Conservation (phyloP, 2,888 invertebrate species). For the Agrotis ipsilon region DNA sequence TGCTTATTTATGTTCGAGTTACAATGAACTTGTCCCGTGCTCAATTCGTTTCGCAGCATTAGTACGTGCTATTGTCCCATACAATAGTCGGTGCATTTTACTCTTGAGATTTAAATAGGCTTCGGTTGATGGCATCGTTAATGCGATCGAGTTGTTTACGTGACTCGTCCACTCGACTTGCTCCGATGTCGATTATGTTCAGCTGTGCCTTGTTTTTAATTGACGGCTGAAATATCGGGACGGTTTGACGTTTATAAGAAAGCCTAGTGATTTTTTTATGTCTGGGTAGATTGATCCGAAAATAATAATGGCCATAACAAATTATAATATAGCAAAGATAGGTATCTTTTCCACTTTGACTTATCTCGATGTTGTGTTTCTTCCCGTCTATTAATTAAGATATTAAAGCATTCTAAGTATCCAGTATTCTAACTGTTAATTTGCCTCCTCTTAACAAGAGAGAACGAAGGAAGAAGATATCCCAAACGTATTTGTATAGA, state of each 20-base stretch:
- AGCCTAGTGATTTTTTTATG: neutral
- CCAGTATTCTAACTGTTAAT: too few species aligned
- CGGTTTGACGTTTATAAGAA: slow-evolving; percentile 18
- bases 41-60: slow-evolving; percentile 87
- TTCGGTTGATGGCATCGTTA: slow-evolving; percentile 73
- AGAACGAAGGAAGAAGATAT: too few species aligned
- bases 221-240: slow-evolving; percentile 26
- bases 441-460: too few species aligned
- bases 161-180: slow-evolving; percentile 41
- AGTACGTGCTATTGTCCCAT: slow-evolving; percentile 80
- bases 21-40: slow-evolving; percentile 85
- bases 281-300: neutral
- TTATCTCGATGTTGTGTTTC: too few species aligned
- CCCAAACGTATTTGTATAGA: too few species aligned
- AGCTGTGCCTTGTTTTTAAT: slow-evolving; percentile 44
- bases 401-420: too few species aligned
- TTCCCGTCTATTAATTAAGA: too few species aligned
- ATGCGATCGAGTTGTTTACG: slow-evolving; percentile 73
- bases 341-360: too few species aligned
- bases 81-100: slow-evolving; percentile 78
- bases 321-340: too few species aligned
- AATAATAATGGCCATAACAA: neutral
- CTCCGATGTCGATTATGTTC: slow-evolving; percentile 46
- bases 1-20: slow-evolving; percentile 88
- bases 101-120: slow-evolving; percentile 80